Evolutionary conservation across 2,888 invertebrate genomes (phyloP), one percentile per base, ranked within the genome.

Genomic region (Labia minor): DNA sequence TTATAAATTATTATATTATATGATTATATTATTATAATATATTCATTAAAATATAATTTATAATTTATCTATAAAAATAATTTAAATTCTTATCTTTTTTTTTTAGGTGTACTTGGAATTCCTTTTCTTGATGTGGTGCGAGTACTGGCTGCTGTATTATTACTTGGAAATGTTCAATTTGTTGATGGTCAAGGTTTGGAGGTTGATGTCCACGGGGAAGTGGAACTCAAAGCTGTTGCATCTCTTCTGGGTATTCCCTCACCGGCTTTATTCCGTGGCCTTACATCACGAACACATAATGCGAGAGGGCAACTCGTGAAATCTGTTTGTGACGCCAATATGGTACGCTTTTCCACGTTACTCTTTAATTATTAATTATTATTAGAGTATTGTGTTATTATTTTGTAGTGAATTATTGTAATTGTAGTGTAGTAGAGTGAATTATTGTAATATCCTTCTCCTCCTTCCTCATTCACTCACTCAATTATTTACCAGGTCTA

Each of bases 91-190:
- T 49, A 18, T 1, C n/a, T 1, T 33, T n/a, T 33, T 3, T 66
- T 68, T 67, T 26, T 71, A 81, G 81, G 91, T 67, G 89, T 92
- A 65, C 82, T 96, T 66, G 95, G 95, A 37, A 95, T 96, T 72
- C 95, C 95, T 1, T 95, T 95, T 78, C 79, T 93, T 77, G 95
- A 96, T 78, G 94, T 96, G 63, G 90, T 95, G 67, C 83, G 95
- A 72, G 93, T 96, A 19, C 79, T 96, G 72, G 90, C 94, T 14
- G 94, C 95, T 1, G 92, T 95, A 66, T 79, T 96, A 71, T 82
- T 96, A 69, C 83, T 96, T 69, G 96, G 96, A 68, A 96, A 96
- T 79, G 89, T 96, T 71, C 88, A 89, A 76, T 95, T 95, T 78
- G 82, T 87, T 65, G 93, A 93, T 77, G 87, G 89, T 1, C 85